Base-by-base conservation (phyloP, 2,113 vertebrate species). In the Eublepharis macularius region DNA sequence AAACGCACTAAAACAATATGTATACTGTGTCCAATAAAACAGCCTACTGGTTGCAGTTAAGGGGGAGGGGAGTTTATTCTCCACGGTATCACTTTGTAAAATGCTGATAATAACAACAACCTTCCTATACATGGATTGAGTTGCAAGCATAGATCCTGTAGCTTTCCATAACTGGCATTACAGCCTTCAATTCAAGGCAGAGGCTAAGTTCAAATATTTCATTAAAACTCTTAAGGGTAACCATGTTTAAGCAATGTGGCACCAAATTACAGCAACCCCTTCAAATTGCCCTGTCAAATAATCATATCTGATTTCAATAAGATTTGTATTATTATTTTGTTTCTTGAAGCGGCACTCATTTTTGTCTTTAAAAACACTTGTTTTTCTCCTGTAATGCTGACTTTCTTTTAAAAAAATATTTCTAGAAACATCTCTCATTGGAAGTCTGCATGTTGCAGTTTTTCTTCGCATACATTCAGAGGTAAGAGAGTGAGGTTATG, bases 371-470 rank as follows among this genome's bases (percentile, higher is more conserved):
- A 34, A 63, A 70, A 29, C 65, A 21, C 24, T 17, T 72, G 16
- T 21, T 6, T 60, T 76, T 70, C 32, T 85, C 69, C 87, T 45
- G 51, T 84, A 34, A 34, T 54, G 32, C 94, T 73, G 87, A 12
- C 80, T 10, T 7, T 88, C 88, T 91, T 8, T 10, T 95, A 60
- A 45, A 14, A 49, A 45, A 57, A 45, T 93, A 57, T 90, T 95
- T 91, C 80, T 96, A 99, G 98, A 99, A 99, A 93, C 98, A 99
- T 91, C 97, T 99, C 82, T 99, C 99, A 49, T 93, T 99, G 93
- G 99, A 99, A 94, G 98, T 99, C 89, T 99, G 98, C 95, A 99
- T 99, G 99, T 96, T 99, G 94, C 98, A 99, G 95, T 99, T 99
- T 97, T 99, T 99, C 96, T 99, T 98, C 93, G 98, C 98, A 65